A percentile compares a stretch with the other conserved stretches of the same genome.
phyloP scores from a whole-genome alignment of 1,140 invertebrate genomes.

The Globodera rostochiensis region DNA sequence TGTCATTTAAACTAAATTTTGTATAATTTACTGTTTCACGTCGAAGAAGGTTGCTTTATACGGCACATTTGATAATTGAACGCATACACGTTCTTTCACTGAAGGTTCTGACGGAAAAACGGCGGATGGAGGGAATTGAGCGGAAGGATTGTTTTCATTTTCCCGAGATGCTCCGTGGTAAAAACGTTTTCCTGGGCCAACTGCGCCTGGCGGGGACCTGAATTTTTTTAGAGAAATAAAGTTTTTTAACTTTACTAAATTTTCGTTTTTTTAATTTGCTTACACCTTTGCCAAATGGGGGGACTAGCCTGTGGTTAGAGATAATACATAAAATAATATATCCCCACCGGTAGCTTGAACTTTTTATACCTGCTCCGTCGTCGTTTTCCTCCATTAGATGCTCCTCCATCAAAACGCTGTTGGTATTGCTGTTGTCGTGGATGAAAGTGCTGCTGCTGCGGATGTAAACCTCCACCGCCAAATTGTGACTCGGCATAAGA shows the following conservation, averaged over 20 bases:
- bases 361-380: constrained; percentile 9
- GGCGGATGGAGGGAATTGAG: not conserved
- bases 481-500: constrained; percentile 4
- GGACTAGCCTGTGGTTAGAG: not conserved
- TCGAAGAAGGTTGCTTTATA: constrained; percentile 36
- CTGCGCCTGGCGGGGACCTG: constrained; percentile 8
- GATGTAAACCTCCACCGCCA: not conserved
- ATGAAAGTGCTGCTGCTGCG: constrained; percentile 16
- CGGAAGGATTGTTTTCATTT: not conserved
- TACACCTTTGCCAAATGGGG: no score
- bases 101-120: not conserved
- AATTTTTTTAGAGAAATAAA: not conserved
- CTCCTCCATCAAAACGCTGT: not conserved
- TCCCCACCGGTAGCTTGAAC: no score
- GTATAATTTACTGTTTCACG: constrained; percentile 32
- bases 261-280: no score
- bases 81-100: constrained; percentile 35
- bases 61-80: constrained; percentile 41
- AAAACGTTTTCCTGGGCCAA: constrained; percentile 22
- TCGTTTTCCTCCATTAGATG: constrained; percentile 5
- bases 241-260: no score
- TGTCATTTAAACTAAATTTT: not conserved
- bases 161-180: not conserved
- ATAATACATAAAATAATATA: not conserved
- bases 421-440: constrained; percentile 6